A percentile compares a stretch with the other conserved stretches of the same genome.
Conservation (phyloP, 2,113 vertebrate genomes). For the Microcebus jonahi region DNA sequence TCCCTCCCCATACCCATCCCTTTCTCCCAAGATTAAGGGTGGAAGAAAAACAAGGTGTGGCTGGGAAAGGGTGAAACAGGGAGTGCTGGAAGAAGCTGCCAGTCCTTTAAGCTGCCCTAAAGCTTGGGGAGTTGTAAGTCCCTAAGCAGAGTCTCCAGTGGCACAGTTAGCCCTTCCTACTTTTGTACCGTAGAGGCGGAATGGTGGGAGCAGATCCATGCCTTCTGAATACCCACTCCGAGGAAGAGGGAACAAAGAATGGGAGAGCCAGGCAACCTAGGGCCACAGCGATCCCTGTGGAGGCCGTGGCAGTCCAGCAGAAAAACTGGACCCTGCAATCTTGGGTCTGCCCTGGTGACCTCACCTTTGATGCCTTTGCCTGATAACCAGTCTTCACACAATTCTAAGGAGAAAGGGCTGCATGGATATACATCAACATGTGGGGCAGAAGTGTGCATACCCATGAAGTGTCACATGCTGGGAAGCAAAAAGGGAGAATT, state of each 20-base stretch:
- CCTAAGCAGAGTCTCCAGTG: background rate
- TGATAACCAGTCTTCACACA: background rate
- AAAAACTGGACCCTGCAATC: background rate
- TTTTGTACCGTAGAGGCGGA: background rate
- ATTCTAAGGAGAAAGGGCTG: background rate
- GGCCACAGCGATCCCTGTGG: background rate
- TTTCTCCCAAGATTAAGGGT: background rate
- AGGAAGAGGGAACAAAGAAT: background rate
- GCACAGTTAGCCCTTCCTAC: background rate
- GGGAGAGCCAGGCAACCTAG: background rate
- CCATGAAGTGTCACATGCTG: background rate
- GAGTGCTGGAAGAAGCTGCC: background rate
- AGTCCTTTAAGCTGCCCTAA: background rate
- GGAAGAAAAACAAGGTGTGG: background rate
- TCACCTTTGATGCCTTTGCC: background rate
- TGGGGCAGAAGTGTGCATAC: background rate
- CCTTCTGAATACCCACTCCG: background rate
- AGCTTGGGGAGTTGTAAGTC: background rate
- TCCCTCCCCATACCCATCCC: background rate
- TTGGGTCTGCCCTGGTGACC: background rate
- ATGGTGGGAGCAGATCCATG: background rate
- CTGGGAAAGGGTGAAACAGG: background rate
- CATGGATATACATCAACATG: too few relatives aligned
- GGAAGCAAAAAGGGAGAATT: background rate
- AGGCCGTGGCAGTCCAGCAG: background rate